Base-by-base conservation (phyloP, 2,888 invertebrate species). In the Melinaea menophilus region DNA sequence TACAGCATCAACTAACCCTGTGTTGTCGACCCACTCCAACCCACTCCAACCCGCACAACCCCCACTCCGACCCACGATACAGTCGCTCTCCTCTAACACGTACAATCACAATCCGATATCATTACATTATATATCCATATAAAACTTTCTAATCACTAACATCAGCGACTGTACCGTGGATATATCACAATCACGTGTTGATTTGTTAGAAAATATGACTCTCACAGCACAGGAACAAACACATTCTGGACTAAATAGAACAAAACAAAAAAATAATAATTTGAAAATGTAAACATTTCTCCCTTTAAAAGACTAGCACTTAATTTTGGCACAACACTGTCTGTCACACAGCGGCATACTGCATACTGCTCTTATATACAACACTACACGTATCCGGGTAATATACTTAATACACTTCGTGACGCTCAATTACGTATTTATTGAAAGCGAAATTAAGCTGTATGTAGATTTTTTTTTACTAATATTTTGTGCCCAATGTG, bases 261-360 rank as follows among this genome's bases (percentile, higher is more conserved):
- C 22, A 22, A 22, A 22, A 22, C 22, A 22, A 22, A 22, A 22
- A 22, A 22, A 22, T 22, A 22, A 90, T 69, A 90, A 90, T 90
- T 86, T 90, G 90, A 88, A 89, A 88, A 88, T 85, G 85, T 89
- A 90, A 89, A 90, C 88, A 90, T 88, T 86, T 84, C 86, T 88
- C 84, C 79, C 70, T 87, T 86, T 82, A 81, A 81, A 83, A 86
- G 90, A 90, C 90, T 90, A 90, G 90, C 82, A 90, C 87, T 81
- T 85, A 89, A 90, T 90, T 90, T 90, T 90, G 90, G 90, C 90
- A 90, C 90, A 88, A 87, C 85, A 82, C 89, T 85, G 69, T 58
- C 79, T 76, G 74, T 68, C 79, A 72, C 79, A 79, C 87, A 85
- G 86, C 77, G 88, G 86, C 86, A 81, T 86, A 22, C 22, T 22